Base-by-base conservation (phyloP, 2,888 invertebrate species). In the Meteorus cinctellus region DNA sequence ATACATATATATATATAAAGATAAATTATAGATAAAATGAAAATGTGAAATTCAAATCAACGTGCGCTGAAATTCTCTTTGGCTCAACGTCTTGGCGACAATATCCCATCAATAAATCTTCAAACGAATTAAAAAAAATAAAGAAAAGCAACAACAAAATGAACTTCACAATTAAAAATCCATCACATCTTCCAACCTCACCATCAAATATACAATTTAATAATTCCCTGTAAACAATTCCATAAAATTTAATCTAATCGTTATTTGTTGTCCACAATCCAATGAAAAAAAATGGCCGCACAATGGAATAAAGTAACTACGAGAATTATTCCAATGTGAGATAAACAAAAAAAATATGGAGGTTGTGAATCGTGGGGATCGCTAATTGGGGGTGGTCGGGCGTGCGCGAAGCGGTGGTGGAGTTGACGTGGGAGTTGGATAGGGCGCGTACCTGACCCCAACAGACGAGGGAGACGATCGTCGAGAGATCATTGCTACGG, bases 381-480 rank as follows among this genome's bases (percentile, higher is more conserved):
- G 86, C 85, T 87, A 87, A 86, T 87, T 87, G 79, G 87, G 87
- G 79, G 80, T 84, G 78, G 82, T 74, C 68, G 88, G 85, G 66
- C 87, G 84, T 79, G 84, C 72, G 75, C 86, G 82, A 31, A 85
- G 75, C 6, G 85, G 81, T 63, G 82, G 80, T 67, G 88, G 77
- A 86, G 90, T 83, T 91, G 90, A 82, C 89, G 67, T 79, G 8
- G 79, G 81, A 36, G 79, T 77, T 60, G 79, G 84, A 82, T 74
- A 83, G 78, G 72, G 84, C 90, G 91, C 77, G 75, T 79, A 80
- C 75, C 81, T 77, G 63, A 80, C 75, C 36, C 92, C 92, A 24
- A 91, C 88, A 85, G 80, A 84, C 77, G 85, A 85, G 66, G 89
- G 87, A 70, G 89, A 87, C 71, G 87, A 83, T 76, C 87, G 85